Conservation (phyloP, 2,888 invertebrate species). For the Nipponacmea schrenckii region DNA sequence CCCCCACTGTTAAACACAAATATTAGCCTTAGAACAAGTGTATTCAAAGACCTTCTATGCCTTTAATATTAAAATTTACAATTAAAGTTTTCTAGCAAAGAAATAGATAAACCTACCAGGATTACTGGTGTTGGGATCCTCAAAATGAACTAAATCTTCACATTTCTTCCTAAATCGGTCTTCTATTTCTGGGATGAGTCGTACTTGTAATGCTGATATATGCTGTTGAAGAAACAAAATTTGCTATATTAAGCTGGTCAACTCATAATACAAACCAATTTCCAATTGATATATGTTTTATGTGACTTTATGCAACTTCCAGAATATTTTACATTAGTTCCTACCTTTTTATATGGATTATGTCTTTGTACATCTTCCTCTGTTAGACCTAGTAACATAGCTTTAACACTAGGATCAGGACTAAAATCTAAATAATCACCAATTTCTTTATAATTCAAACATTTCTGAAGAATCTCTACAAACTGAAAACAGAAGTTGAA, state of each 20-base stretch:
- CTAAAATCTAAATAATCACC: constrained; percentile 55
- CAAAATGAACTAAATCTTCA: constrained; percentile 56
- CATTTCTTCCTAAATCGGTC: constrained; percentile 55
- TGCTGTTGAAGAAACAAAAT: constrained; percentile 37
- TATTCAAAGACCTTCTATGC: too few species aligned
- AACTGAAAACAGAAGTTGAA: constrained; percentile 39
- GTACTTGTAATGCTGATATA: constrained; percentile 52
- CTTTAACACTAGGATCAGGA: constrained; percentile 50
- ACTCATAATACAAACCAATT: too few species aligned
- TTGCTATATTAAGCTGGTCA: too few species aligned
- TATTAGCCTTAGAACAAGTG: too few species aligned
- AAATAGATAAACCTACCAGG: constrained; percentile 13
- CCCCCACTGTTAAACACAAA: background rate
- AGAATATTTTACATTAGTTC: background rate
- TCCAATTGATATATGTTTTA: too few species aligned
- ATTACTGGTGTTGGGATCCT: constrained; percentile 36
- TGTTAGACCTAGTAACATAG: constrained; percentile 55
- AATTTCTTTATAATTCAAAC: constrained; percentile 54
- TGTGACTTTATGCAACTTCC: background rate
- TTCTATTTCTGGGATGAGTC: constrained; percentile 59
- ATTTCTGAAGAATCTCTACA: constrained; percentile 52
- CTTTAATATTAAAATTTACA: too few species aligned
- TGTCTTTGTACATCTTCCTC: constrained; percentile 41
- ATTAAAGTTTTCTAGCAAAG: too few species aligned
- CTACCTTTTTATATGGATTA: constrained; percentile 58